Base-by-base conservation (phyloP, 2,888 invertebrate genomes). In the Bedellia somnulentella region DNA sequence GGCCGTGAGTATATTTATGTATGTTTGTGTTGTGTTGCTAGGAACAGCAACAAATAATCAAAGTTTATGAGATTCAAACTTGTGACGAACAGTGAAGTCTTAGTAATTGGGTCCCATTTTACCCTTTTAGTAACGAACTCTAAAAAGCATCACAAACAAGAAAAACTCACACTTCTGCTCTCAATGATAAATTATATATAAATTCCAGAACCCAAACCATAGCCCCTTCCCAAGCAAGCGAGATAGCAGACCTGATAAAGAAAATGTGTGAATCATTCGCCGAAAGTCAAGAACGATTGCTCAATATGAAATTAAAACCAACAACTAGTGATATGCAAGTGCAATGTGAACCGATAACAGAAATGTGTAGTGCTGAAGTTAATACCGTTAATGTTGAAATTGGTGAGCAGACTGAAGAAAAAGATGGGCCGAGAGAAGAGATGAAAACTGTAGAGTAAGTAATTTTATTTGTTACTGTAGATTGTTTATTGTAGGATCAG, bases 261-360 rank as follows among this genome's bases (percentile, higher is more conserved):
- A 63, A 56, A 25, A 71, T 73, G 73, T 71, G 57, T 36, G 66
- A 68, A 5, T 61, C 70, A 0, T 66, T 71, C 41, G 38, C 67
- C 0, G 37, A 42, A 2, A 68, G 59, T 29, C 71, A 71, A 29
- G 62, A 68, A 43, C 52, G 44, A 29, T 29, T 67, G 0, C 35
- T 63, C 1, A 52, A 54, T 0, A 33, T 44, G 0, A 43, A 49
- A 1, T 3, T 35, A 0, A 34, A 43, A 2, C 57, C 61, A 0
- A 2, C 30, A 8, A 64, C 63, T 0, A 52, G 58, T 15, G 68
- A 73, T 32, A 48, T 58, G 54, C 61, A 67, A 29, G 52, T 68
- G n/a, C 68, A 70, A 41, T 66, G 66, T 37, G 63, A 46, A 12
- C 33, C 33, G 2, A 39, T 37, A 13, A 26, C 12, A 5, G 32